Percentiles rank a stretch among this genome's conserved stretches.
Evolutionary conservation across 1,140 invertebrate genomes (phyloP).

Genomic region (Mylabris phalerata): DNA sequence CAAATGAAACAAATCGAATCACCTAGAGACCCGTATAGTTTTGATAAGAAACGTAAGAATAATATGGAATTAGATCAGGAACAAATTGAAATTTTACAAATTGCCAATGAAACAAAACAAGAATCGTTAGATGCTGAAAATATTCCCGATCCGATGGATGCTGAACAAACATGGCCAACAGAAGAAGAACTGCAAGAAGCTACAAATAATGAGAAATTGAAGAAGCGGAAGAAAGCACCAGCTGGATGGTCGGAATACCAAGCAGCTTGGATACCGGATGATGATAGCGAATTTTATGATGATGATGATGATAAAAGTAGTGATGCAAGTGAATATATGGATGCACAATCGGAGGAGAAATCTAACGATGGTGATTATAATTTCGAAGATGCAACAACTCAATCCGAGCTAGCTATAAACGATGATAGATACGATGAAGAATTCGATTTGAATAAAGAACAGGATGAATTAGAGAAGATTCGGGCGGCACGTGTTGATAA

Average conservation of each 20-base stretch:
- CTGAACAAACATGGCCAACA: constrained; percentile 94
- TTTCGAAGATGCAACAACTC: constrained; percentile 55
- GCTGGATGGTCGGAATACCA: constrained; percentile 96
- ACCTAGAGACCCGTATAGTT: constrained; percentile 64
- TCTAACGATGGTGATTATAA: constrained; percentile 46
- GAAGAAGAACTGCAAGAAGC: constrained; percentile 79
- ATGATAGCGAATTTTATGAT: constrained; percentile 42
- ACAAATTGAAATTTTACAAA: constrained; percentile 48
- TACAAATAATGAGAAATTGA: constrained; percentile 51
- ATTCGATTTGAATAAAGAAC: constrained; percentile 69
- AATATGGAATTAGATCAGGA: neutral
- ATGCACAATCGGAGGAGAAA: constrained; percentile 54
- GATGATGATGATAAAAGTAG: constrained; percentile 41
- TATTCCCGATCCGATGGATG: constrained; percentile 83
- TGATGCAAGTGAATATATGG: constrained; percentile 43
- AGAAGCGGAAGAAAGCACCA: constrained; percentile 76
- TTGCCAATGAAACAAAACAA: constrained; percentile 62
- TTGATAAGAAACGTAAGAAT: constrained; percentile 48
- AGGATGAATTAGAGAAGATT: constrained; percentile 61
- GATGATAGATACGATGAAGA: constrained; percentile 44
- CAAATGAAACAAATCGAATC: constrained; percentile 80
- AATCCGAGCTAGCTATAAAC: constrained; percentile 55
- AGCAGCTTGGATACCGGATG: constrained; percentile 85
- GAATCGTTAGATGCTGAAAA: constrained; percentile 74
- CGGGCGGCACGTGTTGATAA: constrained; percentile 74